Percentiles rank a stretch among this genome's conserved stretches.
phyloP scores from a whole-genome alignment of 2,113 vertebrate species.

The Zapornia atra region DNA sequence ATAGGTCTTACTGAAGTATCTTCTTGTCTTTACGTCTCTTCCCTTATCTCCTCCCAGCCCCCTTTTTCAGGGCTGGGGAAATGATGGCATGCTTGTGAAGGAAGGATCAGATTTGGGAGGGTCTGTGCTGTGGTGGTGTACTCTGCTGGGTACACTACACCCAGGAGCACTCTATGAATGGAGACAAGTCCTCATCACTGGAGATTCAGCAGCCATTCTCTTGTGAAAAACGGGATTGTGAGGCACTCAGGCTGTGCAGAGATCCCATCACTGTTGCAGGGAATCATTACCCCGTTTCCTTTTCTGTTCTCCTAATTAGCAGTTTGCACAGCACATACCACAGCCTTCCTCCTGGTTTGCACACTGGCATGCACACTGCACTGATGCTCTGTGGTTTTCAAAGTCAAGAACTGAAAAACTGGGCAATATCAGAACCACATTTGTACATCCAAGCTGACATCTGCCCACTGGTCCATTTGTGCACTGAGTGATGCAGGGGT shows the following conservation, averaged over 20 bases:
- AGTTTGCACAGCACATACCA: neutral
- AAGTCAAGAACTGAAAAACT: neutral
- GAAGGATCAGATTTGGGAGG: neutral
- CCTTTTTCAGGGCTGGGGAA: neutral
- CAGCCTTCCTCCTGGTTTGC: neutral
- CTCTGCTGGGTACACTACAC: neutral
- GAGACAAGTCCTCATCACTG: neutral
- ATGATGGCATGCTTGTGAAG: neutral
- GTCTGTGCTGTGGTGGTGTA: neutral
- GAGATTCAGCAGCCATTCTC: neutral
- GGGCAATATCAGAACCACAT: slow-evolving; percentile 32
- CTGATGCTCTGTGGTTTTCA: neutral
- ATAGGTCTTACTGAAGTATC: neutral
- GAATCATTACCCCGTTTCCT: neutral
- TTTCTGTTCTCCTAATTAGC: slow-evolving; percentile 8
- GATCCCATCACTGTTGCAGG: neutral
- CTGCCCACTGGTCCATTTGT: neutral
- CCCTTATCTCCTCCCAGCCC: neutral
- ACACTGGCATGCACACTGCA: accelerated
- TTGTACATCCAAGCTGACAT: neutral
- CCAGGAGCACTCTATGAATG: neutral
- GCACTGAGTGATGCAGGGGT: neutral
- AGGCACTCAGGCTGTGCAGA: neutral
- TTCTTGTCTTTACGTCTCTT: neutral
- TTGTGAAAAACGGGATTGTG: neutral